Base-by-base conservation (phyloP, 2,113 vertebrate genomes). In the Deroptyus accipitrinus region DNA sequence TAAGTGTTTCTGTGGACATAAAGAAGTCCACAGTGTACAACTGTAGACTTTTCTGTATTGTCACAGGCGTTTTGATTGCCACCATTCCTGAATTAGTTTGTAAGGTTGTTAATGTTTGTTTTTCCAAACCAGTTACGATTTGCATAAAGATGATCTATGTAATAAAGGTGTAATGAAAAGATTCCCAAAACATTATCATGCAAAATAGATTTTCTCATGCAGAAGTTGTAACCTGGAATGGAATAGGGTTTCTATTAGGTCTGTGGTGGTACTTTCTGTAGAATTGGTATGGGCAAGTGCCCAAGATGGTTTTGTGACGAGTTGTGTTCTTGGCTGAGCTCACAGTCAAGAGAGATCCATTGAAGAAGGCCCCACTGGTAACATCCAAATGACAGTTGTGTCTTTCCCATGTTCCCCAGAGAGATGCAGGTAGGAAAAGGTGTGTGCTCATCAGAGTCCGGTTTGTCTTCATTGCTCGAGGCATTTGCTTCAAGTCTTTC, bases 311-410 rank as follows among this genome's bases (percentile, higher is more conserved):
- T 75, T 86, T 22, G 35, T 52, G 30, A 7, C 48, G 18, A 49
- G 30, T 12, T 69, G 14, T 67, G 59, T 3, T 81, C 81, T 75
- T 70, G 55, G 22, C 66, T 54, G 52, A 84, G 77, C 7, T 78
- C 52, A 27, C 9, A 23, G 18, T 31, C 54, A 41, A 0, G 23
- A 44, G 31, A 9, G 37, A 25, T 14, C 17, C 33, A 9, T 7
- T 9, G n/a, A n/a, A 44, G 44, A 51, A 66, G 69, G 7, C 27
- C 39, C 25, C 3, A 1, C 6, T 72, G 51, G 39, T 46, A 11
- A 51, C 0, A 0, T 41, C 22, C 22, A 25, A 28, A 41, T 78
- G 54, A 46, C 15, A 35, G 30, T 18, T 70, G 16, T 76, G 0
- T 3, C 68, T 88, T 73, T 23, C 23, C 22, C 15, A 2, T 0